Percentiles rank a stretch among this genome's conserved stretches.
Conservation (phyloP, 2,113 vertebrate species). For the Cyprinodon variegatus region DNA sequence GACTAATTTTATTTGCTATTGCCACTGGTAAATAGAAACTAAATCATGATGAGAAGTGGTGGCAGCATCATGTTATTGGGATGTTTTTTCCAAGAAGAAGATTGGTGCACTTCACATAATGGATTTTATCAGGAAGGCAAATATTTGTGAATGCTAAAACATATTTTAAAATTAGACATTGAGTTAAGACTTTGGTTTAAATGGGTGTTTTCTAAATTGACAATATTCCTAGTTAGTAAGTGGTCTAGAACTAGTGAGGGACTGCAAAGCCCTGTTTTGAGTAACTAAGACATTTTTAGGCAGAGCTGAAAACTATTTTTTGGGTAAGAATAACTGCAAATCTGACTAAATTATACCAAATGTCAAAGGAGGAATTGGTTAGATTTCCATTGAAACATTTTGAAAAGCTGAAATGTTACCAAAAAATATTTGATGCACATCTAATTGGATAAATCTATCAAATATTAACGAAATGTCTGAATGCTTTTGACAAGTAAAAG, state of each 20-base stretch:
- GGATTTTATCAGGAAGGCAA: no score
- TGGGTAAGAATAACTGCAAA: neutral
- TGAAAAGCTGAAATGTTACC: neutral
- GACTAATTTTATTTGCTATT: no score
- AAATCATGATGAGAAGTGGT: neutral
- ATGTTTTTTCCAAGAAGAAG: neutral
- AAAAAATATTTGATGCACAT: neutral
- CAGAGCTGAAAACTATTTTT: neutral
- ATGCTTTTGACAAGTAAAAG: neutral
- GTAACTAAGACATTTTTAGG: neutral
- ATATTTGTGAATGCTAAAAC: no score
- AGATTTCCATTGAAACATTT: neutral
- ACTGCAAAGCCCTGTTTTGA: neutral
- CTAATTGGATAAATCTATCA: neutral
- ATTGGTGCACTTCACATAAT: neutral
- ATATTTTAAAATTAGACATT: no score
- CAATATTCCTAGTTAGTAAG: no score
- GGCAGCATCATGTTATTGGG: neutral
- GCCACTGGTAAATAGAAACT: no score
- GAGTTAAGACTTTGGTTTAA: no score
- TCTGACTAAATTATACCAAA: neutral
- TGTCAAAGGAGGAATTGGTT: neutral
- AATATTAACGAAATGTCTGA: neutral
- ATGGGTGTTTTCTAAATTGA: no score
- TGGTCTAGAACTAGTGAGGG: no score